Evolutionary conservation across 1,140 invertebrate species (phyloP), one percentile per base, ranked within the genome.

Genomic region (Hestina assimilis): DNA sequence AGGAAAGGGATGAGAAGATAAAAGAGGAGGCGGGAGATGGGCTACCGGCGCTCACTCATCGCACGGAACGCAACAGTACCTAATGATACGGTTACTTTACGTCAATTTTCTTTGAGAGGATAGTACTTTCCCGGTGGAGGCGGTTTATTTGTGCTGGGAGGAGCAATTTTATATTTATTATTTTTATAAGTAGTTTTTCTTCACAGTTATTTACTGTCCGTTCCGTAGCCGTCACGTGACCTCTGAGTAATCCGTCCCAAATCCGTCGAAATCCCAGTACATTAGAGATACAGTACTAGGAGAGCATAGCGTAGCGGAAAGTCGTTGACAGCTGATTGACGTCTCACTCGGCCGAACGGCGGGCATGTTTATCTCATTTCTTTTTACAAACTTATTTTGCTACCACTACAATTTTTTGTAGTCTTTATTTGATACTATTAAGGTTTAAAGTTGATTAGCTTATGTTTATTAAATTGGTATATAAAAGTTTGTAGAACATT

Each of bases 311-410:
- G 71, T 66, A 72, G 66, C 78, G 75, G 74, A 79, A 85, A 79
- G 72, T 79, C 71, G 82, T 60, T 84, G 84, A 87, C 84, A 84
- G 77, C 67, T 87, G 84, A 87, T 87, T 87, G 84, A 87, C 84
- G 71, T 84, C 84, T 87, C 75, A 87, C 82, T 87, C 77, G 31
- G 15, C 63, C 72, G 63, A n/a, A 69, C 64, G 68, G 69, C 73
- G 59, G 69, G 75, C 79, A 80, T 80, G 72, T 87, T 83, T 85
- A 85, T 83, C 75, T 77, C 75, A 80, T 82, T 81, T 71, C 72
- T 59, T 62, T 68, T 50, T 29, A 69, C 77, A 43, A 83, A 72
- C 28, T 62, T 66, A 66, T 31, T 52, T 42, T 47, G 45, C 17
- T 33, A 43, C 17, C 24, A 24, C 17, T 14, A 28, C n/a, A 33